Evolutionary conservation across 2,797 vertebrate species (phyloP).

Genomic region (Austrolebias charrua): DNA sequence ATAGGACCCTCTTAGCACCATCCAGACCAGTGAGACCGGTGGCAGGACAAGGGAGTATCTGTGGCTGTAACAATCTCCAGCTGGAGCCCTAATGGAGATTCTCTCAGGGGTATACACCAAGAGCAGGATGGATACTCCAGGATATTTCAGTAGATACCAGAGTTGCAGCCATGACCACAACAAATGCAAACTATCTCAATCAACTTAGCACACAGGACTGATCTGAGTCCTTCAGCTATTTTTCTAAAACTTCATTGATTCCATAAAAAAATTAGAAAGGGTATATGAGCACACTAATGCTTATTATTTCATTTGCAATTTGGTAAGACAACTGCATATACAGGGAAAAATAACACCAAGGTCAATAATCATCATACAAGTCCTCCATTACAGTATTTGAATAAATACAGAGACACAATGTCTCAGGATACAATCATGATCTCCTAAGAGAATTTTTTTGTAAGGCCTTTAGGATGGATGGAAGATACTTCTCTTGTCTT

Average conservation of each 20-base stretch:
- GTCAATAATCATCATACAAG: conserved; percentile 9
- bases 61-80: conserved; percentile 62
- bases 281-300: not conserved
- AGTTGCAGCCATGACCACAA: conserved; percentile 42
- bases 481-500: conserved; percentile 41
- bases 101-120: conserved; percentile 60
- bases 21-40: conserved; percentile 71
- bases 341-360: conserved; percentile 18
- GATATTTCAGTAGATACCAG: conserved; percentile 45
- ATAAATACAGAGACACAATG: conserved; percentile 43
- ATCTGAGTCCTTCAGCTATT: conserved; percentile 35
- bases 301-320: conserved; percentile 19
- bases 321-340: conserved; percentile 37
- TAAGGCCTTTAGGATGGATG: conserved; percentile 43
- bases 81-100: conserved; percentile 67
- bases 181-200: conserved; percentile 25
- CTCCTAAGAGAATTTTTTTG: conserved; percentile 48
- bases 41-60: conserved; percentile 61
- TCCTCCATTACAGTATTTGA: conserved; percentile 43
- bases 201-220: conserved; percentile 18
- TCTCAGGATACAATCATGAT: conserved; percentile 48
- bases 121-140: conserved; percentile 51
- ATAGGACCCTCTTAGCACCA: conserved; percentile 70
- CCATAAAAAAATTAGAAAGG: not conserved
- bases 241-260: conserved; percentile 17